Conservation (phyloP, 1,140 invertebrate species). For the Ooceraea biroi region DNA sequence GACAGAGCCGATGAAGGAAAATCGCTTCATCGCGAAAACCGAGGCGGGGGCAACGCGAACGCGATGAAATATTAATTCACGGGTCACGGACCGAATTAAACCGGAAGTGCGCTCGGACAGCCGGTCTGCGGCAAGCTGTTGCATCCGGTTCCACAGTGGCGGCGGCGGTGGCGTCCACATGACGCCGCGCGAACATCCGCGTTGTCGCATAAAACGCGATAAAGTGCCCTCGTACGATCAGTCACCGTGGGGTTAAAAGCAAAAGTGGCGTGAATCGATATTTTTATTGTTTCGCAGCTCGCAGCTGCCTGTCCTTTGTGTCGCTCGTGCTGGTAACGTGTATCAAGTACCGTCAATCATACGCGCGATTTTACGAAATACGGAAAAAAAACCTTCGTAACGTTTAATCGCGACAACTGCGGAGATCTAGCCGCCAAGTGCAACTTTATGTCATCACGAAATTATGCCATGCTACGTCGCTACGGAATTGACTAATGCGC, state of each 20-base stretch:
- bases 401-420: background rate
- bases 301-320: background rate
- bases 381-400: background rate
- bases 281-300: constrained; percentile 21
- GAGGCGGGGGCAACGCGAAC: constrained; percentile 72
- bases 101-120: constrained; percentile 79
- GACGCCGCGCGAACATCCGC: constrained; percentile 58
- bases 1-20: constrained; percentile 55
- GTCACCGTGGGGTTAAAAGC: background rate
- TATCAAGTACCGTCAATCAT: background rate
- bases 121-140: constrained; percentile 82
- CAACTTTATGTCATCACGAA: background rate
- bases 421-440: background rate
- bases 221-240: constrained; percentile 50
- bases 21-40: constrained; percentile 11
- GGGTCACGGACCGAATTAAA: constrained; percentile 75
- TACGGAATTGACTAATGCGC: constrained; percentile 33
- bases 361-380: background rate
- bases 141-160: constrained; percentile 78
- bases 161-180: constrained; percentile 67
- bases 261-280: constrained; percentile 25
- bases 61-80: constrained; percentile 84
- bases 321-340: background rate
- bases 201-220: constrained; percentile 73
- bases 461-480: constrained; percentile 9